Evolutionary conservation across 37 sponge, comb jelly and placozoan genomes (phyloP).

Genomic region (Cladorhizidae sp.): DNA sequence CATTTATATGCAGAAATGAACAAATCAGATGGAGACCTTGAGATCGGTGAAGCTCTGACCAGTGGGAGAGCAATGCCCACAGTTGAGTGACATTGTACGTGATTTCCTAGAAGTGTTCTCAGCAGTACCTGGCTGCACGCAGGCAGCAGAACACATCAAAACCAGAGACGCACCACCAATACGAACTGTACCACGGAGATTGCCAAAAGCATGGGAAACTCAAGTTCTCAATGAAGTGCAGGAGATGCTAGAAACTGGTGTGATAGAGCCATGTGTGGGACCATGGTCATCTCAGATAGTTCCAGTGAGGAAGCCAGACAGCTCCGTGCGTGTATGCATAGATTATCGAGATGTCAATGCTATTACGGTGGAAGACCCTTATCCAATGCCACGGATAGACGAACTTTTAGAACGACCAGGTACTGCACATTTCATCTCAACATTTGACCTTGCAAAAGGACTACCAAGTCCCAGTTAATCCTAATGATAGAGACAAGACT

Average conservation of each 20-base stretch:
- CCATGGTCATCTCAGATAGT: neutral
- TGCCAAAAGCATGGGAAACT: neutral
- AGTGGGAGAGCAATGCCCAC: neutral
- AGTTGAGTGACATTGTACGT: neutral
- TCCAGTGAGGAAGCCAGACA: neutral
- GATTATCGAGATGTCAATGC: neutral
- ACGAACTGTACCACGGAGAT: neutral
- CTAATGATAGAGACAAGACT: slow-evolving; percentile 39
- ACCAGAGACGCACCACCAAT: neutral
- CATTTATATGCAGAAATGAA: no score
- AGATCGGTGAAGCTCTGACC: neutral
- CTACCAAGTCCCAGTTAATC: slow-evolving; percentile 57
- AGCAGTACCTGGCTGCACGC: neutral
- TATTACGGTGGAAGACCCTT: neutral
- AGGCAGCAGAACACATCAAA: neutral
- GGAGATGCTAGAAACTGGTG: neutral
- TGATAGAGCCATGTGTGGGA: neutral
- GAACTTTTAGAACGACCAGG: no score
- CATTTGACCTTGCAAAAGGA: slow-evolving; percentile 53
- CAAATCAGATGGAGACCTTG: no score
- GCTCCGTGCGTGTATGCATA: neutral
- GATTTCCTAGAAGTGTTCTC: neutral
- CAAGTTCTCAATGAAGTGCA: neutral
- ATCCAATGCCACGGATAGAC: no score
- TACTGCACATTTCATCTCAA: slow-evolving; percentile 38